These are phyloP conservation scores for Monodelphis domestica DNA, from an alignment of 2,797 vertebrate species.

Conservation along the genomic window DNA sequence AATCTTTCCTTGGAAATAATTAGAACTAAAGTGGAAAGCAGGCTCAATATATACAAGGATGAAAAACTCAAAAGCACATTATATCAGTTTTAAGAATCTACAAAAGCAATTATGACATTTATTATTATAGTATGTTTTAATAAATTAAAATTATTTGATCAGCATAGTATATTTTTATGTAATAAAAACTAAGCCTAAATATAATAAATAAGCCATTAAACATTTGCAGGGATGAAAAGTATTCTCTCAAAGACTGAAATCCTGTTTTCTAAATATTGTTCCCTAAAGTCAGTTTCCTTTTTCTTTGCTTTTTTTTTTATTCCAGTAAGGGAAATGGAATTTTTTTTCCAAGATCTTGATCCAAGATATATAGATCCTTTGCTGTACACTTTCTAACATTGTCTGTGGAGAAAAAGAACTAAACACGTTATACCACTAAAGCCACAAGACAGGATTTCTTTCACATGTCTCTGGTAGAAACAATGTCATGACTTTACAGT, in stretches of 20 bases:
- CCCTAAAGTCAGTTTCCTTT: not conserved
- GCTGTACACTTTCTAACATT: not conserved
- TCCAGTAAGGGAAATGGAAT: conserved; percentile 18
- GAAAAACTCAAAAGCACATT: not conserved
- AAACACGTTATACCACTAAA: conserved; percentile 23
- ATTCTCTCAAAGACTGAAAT: not conserved
- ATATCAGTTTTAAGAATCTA: conserved; percentile 2
- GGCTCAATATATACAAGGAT: conserved; percentile 10
- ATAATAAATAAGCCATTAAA: conserved; percentile 47
- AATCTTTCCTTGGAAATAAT: conserved; percentile 32
- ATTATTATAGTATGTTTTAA: conserved; percentile 13
- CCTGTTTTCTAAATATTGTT: not conserved
- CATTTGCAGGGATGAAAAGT: conserved; percentile 21
- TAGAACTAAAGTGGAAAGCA: not conserved
- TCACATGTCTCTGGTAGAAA: conserved; percentile 16
- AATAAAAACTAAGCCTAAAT: conserved; percentile 18
- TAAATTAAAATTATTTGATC: conserved; percentile 38
- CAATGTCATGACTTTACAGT: conserved; percentile 38
- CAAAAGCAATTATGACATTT: not conserved
- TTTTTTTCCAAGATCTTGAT: conserved; percentile 45
- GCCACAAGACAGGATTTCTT: conserved; percentile 39
- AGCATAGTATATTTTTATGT: conserved; percentile 7
- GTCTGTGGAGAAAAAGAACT: conserved; percentile 21
- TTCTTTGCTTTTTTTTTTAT: not conserved
- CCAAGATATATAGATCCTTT: conserved; percentile 23